Base-by-base conservation (phyloP, 2,888 invertebrate genomes). In the Aspidiotus rigidus region DNA sequence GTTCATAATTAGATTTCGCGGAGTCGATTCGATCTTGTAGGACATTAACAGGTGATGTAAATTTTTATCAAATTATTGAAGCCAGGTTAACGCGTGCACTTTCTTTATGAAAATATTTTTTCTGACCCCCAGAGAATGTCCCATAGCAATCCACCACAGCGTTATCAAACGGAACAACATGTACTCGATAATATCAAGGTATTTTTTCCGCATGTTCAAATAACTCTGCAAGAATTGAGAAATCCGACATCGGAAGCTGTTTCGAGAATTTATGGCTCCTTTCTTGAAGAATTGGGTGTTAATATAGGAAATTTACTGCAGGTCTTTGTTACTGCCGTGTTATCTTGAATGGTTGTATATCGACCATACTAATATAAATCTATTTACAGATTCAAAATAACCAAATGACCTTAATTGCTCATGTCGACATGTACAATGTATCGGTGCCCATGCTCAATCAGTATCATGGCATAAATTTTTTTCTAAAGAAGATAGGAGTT, bases 331-430 rank as follows among this genome's bases (percentile, higher is more conserved):
- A 13, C 2, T 55, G 13, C 56, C 3, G 15, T 55, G 13, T 13
- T 2, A 8, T 55, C 17, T 55, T 55, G 11, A n/a, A 53, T n/a
- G 53, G 16, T 16, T 17, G 15, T 55, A 2, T 9, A 5, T 28
- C 28, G 5, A 5, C 28, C 40, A 17, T 6, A 56, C 15, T 40
- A 17, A 55, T 17, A 55, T 56, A 15, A 59, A 16, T 10, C 17
- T 7, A 28, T 64, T 66, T 62, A 17, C 39, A 70, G 70, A 66
- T 66, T 15, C 70, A 70, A 66, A 41, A 40, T 15, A 64, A 62
- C 40, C 70, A 70, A 40, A 60, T 70, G 66, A 61, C 64, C 15
- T n/a, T 57, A 16, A 66, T 70, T 17, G 40, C 70, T n/a, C 59
- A 66, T 13, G 57, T 55, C 15, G 70, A 70, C 42, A 66, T 70